Evolutionary conservation across 2,113 vertebrate species (phyloP).

Genomic region (Morone chrysops): DNA sequence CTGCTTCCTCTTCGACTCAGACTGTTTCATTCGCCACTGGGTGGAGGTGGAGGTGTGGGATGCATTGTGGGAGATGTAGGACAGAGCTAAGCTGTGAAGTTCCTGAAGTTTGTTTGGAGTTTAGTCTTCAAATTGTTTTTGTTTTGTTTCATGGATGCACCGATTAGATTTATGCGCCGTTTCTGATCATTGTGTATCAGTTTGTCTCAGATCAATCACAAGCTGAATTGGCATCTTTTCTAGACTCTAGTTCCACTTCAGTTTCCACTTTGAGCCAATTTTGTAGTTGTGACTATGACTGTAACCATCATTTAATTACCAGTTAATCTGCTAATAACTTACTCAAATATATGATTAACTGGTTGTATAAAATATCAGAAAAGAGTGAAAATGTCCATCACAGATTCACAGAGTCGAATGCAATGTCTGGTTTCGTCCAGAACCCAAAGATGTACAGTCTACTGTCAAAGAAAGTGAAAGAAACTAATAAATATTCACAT

Average conservation of each 20-base stretch:
- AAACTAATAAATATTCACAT: too few species aligned
- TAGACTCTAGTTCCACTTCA: neutral
- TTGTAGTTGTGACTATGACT: neutral
- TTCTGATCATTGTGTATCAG: neutral
- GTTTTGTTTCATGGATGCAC: constrained; percentile 4
- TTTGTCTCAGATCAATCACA: neutral
- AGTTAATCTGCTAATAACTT: too few species aligned
- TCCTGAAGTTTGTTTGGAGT: constrained; percentile 7
- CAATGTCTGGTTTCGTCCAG: too few species aligned
- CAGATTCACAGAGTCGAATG: too few species aligned
- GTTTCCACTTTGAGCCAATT: neutral
- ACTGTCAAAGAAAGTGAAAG: too few species aligned
- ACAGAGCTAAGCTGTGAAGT: constrained; percentile 1
- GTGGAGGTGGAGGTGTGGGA: constrained; percentile 26
- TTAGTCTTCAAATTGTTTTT: neutral
- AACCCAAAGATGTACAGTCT: too few species aligned
- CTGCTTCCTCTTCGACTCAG: neutral
- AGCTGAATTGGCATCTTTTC: too few species aligned
- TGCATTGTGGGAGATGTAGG: constrained; percentile 49
- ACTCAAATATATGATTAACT: too few species aligned
- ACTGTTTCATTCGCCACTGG: neutral
- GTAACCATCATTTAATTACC: too few species aligned
- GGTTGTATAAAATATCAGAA: too few species aligned
- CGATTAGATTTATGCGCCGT: neutral
- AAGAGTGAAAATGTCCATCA: too few species aligned